Base-by-base conservation (phyloP, 2,888 invertebrate genomes). In the Hydriomena furcata region DNA sequence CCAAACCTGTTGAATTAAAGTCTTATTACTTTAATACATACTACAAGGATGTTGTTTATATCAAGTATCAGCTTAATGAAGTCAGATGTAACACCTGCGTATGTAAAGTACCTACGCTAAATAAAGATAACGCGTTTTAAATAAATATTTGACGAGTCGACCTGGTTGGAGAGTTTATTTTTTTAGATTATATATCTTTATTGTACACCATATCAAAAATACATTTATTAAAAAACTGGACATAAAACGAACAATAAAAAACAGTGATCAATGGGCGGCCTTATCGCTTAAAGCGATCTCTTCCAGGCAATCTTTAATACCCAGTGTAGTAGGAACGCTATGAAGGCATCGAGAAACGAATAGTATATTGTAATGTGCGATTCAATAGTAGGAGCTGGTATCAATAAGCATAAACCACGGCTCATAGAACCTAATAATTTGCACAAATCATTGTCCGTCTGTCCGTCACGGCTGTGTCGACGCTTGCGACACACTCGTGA, bases 371-470 rank as follows among this genome's bases (percentile, higher is more conserved):
- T 17, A 3, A 3, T 17, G 10, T 27, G 0, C 3, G 37, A 7
- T 13, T 13, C 43, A 8, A 25, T 47, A 21, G 52, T 56, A 49
- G 21, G 10, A 5, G 27, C 20, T 28, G 35, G 38, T 41, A 44
- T 28, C 43, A 44, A 36, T 52, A 40, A 30, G 42, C 52, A 49
- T 52, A 53, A 49, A 40, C 40, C 34, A 43, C 45, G 27, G 44
- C 40, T 21, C 41, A 11, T 34, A 42, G 44, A 61, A 58, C 40
- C 12, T 32, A 13, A 70, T 76, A 78, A 82, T 83, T 76, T 81
- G 75, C 77, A 73, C 80, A 77, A 81, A 80, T 81, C 76, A 80
- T 73, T 70, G 76, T 71, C 66, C 68, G 62, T 51, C 57, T 40
- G 49, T 50, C 43, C 43, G 55, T 51, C 40, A 34, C 50, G 6